Evolutionary conservation across 2,797 vertebrate genomes (phyloP).

Genomic region (Synanceia verrucosa): DNA sequence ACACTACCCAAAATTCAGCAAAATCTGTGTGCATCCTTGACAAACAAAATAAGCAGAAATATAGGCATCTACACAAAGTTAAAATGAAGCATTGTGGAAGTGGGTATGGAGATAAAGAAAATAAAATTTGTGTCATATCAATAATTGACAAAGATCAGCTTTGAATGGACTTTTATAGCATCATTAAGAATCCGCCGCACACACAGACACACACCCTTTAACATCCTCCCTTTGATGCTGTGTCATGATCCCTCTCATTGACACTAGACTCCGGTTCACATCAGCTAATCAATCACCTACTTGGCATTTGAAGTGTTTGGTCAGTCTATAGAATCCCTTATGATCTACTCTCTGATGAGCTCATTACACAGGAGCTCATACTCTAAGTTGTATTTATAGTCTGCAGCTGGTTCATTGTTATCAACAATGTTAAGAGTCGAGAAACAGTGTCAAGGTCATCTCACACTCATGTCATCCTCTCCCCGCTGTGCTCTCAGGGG

Average conservation of each 20-base stretch:
- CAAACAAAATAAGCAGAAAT: background rate
- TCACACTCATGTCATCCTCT: slow-evolving; percentile 40
- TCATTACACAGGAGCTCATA: background rate
- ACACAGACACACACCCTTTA: slow-evolving; percentile 1
- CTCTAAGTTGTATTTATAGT: slow-evolving; percentile 1
- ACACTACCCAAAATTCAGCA: background rate
- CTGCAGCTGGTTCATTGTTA: background rate
- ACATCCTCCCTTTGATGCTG: slow-evolving; percentile 68
- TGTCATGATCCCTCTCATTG: slow-evolving; percentile 74
- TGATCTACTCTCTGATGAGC: slow-evolving; percentile 49
- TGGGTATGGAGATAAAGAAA: background rate
- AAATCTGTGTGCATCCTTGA: background rate
- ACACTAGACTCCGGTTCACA: slow-evolving; percentile 61
- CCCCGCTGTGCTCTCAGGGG: background rate
- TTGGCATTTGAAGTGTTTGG: slow-evolving; percentile 74
- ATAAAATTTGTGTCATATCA: slow-evolving; percentile 43
- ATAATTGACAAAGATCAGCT: slow-evolving; percentile 73
- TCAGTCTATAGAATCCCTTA: slow-evolving; percentile 58
- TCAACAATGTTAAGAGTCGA: slow-evolving; percentile 19
- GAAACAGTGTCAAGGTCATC: slow-evolving; percentile 50
- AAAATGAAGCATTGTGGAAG: background rate
- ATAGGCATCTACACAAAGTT: slow-evolving; percentile 1
- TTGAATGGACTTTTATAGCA: slow-evolving; percentile 63
- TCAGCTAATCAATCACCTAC: slow-evolving; percentile 74
- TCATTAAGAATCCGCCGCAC: slow-evolving; percentile 40